Percentiles rank a stretch among this genome's conserved stretches.
Evolutionary conservation across 2,113 vertebrate species (phyloP).

Genomic region (Pontoporia blainvillei): DNA sequence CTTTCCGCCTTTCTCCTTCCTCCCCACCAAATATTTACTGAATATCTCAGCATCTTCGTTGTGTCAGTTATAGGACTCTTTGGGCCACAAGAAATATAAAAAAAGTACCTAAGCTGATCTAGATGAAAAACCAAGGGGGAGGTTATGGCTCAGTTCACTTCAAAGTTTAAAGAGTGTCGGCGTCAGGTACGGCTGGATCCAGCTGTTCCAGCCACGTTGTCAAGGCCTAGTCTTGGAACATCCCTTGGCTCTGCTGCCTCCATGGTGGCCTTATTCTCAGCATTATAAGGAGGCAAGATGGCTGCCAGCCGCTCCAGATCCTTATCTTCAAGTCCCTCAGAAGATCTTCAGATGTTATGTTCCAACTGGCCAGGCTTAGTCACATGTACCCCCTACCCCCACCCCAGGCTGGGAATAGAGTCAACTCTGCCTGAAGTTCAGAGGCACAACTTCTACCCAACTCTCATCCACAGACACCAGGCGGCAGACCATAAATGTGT

Average conservation of each 20-base stretch:
- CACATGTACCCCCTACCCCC: neutral
- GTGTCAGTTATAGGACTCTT: neutral
- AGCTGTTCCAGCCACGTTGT: neutral
- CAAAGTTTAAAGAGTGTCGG: neutral
- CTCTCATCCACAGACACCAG: neutral
- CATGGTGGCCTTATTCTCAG: neutral
- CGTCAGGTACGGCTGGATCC: constrained; percentile 27
- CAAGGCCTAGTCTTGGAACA: neutral
- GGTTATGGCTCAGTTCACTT: neutral
- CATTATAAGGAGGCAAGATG: neutral
- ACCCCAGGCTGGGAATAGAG: neutral
- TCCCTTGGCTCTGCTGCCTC: neutral
- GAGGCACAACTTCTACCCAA: neutral
- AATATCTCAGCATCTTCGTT: neutral
- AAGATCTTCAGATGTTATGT: neutral
- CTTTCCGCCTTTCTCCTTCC: neutral
- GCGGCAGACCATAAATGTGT: neutral
- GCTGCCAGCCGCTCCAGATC: neutral
- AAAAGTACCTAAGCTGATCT: neutral
- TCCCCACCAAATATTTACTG: neutral
- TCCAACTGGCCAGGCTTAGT: neutral
- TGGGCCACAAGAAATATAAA: neutral
- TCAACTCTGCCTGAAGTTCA: neutral
- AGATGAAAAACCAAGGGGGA: neutral
- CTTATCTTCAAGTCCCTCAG: neutral